Conservation (phyloP, 1,140 invertebrate species). For the Drosophila baimaii region DNA sequence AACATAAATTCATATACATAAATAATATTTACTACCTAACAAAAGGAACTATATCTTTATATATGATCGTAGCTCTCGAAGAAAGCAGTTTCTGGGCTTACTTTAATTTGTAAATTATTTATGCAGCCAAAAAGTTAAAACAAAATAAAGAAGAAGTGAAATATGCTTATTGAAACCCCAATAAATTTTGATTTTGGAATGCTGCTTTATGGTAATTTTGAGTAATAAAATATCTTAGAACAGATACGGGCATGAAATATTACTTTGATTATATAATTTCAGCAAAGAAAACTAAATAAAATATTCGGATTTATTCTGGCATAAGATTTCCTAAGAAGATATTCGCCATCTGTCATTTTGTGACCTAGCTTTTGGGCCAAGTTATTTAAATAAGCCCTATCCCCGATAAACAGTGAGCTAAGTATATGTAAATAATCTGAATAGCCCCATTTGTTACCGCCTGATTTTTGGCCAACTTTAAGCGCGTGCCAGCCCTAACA, state of each 20-base stretch:
- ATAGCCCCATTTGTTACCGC: neutral
- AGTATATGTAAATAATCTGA: constrained; percentile 2
- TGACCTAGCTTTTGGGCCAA: neutral
- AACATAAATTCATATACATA: neutral
- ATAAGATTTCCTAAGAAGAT: neutral
- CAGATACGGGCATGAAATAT: neutral
- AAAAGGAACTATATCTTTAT: neutral
- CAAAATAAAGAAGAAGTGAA: too few relatives aligned
- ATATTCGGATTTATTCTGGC: neutral
- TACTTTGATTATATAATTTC: neutral
- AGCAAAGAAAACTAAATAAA: neutral
- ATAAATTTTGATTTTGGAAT: neutral
- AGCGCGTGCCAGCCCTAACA: constrained; percentile 56
- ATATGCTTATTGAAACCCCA: neutral
- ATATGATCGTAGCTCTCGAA: too few relatives aligned
- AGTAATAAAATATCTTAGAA: neutral
- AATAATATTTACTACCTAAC: neutral
- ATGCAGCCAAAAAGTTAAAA: too few relatives aligned
- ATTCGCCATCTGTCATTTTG: neutral
- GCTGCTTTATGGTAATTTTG: neutral
- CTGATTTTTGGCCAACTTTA: constrained; percentile 49
- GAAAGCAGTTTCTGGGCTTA: too few relatives aligned
- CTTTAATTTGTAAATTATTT: too few relatives aligned
- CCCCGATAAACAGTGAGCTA: neutral
- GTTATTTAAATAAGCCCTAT: neutral